Evolutionary conservation across 2,113 vertebrate species (phyloP).

Genomic region (Gobiocypris rarus): DNA sequence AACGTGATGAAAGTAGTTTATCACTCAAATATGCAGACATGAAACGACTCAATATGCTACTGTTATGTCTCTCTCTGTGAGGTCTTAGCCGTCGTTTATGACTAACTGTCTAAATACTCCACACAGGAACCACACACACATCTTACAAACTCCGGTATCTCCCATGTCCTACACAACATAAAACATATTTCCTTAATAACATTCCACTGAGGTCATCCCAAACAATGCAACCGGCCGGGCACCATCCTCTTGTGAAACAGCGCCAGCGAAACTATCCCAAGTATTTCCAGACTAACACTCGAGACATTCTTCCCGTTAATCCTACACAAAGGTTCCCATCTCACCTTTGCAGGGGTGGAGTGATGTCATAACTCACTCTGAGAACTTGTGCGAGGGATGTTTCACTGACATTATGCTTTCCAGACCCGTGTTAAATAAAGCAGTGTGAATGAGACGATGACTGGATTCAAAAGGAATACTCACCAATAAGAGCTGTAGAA

Average conservation of each 20-base stretch:
- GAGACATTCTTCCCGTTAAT: slow-evolving; percentile 60
- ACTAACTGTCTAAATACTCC: slow-evolving; percentile 56
- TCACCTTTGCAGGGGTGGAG: slow-evolving; percentile 36
- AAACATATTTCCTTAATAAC: slow-evolving; percentile 54
- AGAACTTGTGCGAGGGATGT: slow-evolving; percentile 45
- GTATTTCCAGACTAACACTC: slow-evolving; percentile 52
- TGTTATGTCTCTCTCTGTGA: slow-evolving; percentile 44
- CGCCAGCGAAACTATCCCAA: slow-evolving; percentile 43
- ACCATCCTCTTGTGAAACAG: slow-evolving; percentile 40
- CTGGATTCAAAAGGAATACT: not conserved
- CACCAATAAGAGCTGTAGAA: not conserved
- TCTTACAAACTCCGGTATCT: slow-evolving; percentile 30
- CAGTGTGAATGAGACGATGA: slow-evolving; percentile 16
- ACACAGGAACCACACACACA: slow-evolving; percentile 47
- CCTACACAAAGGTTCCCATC: slow-evolving; percentile 54
- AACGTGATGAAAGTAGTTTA: slow-evolving; percentile 47
- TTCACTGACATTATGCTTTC: slow-evolving; percentile 44
- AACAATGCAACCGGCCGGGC: slow-evolving; percentile 53
- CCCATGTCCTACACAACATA: slow-evolving; percentile 39
- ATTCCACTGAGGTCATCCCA: slow-evolving; percentile 56
- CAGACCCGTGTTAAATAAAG: slow-evolving; percentile 31
- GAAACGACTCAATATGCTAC: slow-evolving; percentile 38
- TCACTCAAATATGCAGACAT: slow-evolving; percentile 56
- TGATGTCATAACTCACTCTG: slow-evolving; percentile 44
- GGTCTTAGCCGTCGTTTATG: slow-evolving; percentile 47